Percentiles rank a stretch among this genome's conserved stretches.
Evolutionary conservation across 2,797 vertebrate genomes (phyloP).

Genomic region (Peromyscus attwateri): DNA sequence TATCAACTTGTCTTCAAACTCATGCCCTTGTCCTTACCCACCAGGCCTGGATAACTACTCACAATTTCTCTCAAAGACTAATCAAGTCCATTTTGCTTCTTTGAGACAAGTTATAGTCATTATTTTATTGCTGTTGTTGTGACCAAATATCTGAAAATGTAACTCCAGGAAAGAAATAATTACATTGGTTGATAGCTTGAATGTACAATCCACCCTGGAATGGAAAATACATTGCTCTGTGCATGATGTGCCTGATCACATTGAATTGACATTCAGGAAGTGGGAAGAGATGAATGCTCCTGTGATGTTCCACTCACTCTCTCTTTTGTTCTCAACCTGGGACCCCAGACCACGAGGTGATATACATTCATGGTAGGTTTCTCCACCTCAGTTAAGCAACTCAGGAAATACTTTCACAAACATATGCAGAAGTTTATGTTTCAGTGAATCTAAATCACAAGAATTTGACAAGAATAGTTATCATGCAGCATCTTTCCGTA

Average conservation of each 20-base stretch:
- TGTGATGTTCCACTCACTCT: too few species aligned
- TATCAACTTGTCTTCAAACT: background rate
- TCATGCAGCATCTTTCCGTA: background rate
- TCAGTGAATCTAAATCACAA: background rate
- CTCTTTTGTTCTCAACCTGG: background rate
- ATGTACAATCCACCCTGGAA: background rate
- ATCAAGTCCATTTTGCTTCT: background rate
- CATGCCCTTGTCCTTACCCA: too few species aligned
- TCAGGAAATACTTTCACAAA: background rate
- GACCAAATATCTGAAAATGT: background rate
- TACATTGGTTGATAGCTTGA: background rate
- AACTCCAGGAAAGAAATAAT: background rate
- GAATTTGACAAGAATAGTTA: background rate
- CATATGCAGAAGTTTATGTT: background rate
- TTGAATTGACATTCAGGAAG: background rate
- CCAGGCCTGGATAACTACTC: background rate
- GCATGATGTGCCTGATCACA: background rate
- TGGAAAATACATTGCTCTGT: too few species aligned
- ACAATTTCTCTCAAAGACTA: background rate
- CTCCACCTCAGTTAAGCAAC: background rate
- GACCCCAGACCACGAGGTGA: background rate
- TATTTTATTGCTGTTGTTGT: background rate
- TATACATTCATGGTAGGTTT: background rate
- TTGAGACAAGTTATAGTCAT: background rate
- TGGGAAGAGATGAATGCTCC: background rate